Conservation (phyloP, 2,888 invertebrate species). For the Phengaris arion region DNA sequence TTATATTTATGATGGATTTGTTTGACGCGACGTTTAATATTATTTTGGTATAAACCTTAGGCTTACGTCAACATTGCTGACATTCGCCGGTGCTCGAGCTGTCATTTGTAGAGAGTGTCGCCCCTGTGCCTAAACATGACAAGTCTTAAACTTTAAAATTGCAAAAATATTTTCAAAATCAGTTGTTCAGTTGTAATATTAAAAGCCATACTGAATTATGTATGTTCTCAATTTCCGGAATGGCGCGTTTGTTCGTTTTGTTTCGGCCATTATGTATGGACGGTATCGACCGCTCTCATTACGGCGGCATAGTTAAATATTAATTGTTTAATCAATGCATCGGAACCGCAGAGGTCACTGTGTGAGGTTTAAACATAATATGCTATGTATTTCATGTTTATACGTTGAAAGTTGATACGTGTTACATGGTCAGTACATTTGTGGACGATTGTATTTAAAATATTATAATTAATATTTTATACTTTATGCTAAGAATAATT, state of each 20-base stretch:
- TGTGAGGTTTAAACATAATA: neutral
- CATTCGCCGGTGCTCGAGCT: too few relatives aligned
- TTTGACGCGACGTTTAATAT: too few relatives aligned
- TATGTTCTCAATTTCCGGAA: constrained; percentile 62
- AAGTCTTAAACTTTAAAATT: neutral
- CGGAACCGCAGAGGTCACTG: constrained; percentile 27
- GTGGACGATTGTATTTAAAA: neutral
- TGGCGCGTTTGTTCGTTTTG: constrained; percentile 56
- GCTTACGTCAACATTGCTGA: too few relatives aligned
- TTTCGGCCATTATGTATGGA: constrained; percentile 52
- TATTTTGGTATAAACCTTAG: too few relatives aligned
- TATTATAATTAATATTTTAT: too few relatives aligned
- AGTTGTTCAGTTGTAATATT: constrained; percentile 34
- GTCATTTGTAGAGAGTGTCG: too few relatives aligned
- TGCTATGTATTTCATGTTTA: neutral
- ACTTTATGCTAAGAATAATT: neutral
- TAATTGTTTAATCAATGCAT: constrained; percentile 36
- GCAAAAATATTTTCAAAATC: constrained; percentile 6
- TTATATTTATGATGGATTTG: too few relatives aligned
- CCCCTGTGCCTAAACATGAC: too few relatives aligned
- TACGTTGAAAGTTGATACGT: too few relatives aligned
- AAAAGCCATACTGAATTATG: constrained; percentile 53
- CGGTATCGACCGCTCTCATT: constrained; percentile 54
- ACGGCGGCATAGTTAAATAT: constrained; percentile 48
- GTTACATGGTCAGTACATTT: neutral